phyloP scores from a whole-genome alignment of 2,113 vertebrate species.

The Turdus rufiventris region DNA sequence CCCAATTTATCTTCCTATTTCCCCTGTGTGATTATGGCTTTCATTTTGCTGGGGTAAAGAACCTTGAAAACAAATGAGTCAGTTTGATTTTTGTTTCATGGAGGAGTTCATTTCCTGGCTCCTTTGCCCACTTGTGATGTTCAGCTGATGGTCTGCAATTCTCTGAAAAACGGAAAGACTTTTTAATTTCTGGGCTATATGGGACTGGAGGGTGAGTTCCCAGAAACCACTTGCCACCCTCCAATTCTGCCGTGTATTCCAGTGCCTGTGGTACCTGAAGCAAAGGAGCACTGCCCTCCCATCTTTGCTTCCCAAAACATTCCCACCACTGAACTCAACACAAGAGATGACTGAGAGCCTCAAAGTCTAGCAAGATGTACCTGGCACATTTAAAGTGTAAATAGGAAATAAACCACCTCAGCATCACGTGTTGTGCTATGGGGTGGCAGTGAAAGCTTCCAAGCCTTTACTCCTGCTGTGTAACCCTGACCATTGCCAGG shows the following conservation, averaged over 20 bases:
- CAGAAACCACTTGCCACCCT: background rate
- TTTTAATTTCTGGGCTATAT: background rate
- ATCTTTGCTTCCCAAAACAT: background rate
- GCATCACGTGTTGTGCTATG: background rate
- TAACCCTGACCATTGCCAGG: background rate
- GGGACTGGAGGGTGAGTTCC: background rate
- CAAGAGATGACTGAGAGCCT: background rate
- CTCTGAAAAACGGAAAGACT: background rate
- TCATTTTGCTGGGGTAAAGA: constrained; percentile 27
- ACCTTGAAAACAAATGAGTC: constrained; percentile 62
- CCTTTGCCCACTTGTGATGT: fast-evolving
- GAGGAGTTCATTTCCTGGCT: constrained; percentile 38
- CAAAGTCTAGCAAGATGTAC: background rate
- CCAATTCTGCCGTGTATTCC: background rate
- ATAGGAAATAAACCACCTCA: background rate
- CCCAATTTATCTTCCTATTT: constrained; percentile 52
- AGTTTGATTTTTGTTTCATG: constrained; percentile 51
- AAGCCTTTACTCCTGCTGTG: background rate
- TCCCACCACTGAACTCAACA: background rate
- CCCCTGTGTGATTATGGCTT: constrained; percentile 54
- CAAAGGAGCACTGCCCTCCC: background rate
- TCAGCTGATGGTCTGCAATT: background rate
- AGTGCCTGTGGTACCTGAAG: background rate
- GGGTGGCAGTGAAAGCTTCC: background rate
- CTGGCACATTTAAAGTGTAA: background rate